A percentile compares a stretch with the other conserved stretches of the same genome.
These are phyloP conservation scores for Eulemur albifrons DNA, from an alignment of 2,797 vertebrate species.

Conservation along the genomic window DNA sequence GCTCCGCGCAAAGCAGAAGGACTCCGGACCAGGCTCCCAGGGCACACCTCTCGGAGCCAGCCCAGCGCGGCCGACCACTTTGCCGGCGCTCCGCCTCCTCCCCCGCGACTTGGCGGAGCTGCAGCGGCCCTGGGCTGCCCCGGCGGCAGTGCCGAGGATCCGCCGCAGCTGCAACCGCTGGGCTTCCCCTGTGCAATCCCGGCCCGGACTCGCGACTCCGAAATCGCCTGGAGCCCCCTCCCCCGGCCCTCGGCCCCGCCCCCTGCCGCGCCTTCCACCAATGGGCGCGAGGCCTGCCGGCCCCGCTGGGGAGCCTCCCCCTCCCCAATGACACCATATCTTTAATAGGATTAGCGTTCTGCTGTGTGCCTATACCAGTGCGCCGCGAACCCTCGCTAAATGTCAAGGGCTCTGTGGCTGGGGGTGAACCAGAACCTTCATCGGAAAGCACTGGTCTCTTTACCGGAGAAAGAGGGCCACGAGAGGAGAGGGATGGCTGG, in stretches of 20 bases:
- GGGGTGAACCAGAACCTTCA: slow-evolving; percentile 47
- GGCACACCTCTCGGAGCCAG: slow-evolving; percentile 75
- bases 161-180: slow-evolving; percentile 90
- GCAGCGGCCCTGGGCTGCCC: slow-evolving; percentile 58
- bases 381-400: slow-evolving; percentile 81
- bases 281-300: slow-evolving; percentile 81
- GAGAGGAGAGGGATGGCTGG: background rate
- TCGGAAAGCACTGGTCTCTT: background rate
- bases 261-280: slow-evolving; percentile 87
- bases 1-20: slow-evolving; percentile 76
- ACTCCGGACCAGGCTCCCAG: slow-evolving; percentile 75
- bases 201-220: slow-evolving; percentile 84
- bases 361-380: slow-evolving; percentile 90
- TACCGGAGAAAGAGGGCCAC: background rate
- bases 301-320: slow-evolving; percentile 56
- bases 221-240: slow-evolving; percentile 83
- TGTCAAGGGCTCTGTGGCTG: slow-evolving; percentile 82
- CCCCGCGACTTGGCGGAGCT: slow-evolving; percentile 66
- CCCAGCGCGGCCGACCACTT: slow-evolving; percentile 64
- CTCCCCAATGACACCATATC: slow-evolving; percentile 87
- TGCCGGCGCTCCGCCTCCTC: slow-evolving; percentile 70
- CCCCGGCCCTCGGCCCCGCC: slow-evolving; percentile 68
- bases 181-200: slow-evolving; percentile 90
- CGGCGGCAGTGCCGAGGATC: slow-evolving; percentile 85
- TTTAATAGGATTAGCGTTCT: slow-evolving; percentile 90